phyloP scores from a whole-genome alignment of 2,888 invertebrate species.

The Melolontha melolontha region DNA sequence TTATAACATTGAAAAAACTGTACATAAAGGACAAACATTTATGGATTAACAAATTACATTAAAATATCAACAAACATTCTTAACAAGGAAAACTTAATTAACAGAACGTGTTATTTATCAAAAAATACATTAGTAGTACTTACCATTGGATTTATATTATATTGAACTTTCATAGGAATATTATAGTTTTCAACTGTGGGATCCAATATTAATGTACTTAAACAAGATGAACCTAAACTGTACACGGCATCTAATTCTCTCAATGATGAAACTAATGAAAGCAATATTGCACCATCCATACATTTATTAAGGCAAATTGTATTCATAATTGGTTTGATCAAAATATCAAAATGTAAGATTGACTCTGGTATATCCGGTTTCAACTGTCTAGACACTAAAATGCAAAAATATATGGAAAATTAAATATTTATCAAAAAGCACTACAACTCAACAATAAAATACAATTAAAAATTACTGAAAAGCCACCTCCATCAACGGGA shows the following conservation, averaged over 20 bases:
- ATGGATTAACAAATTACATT: too few species aligned
- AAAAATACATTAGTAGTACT: conserved; percentile 18
- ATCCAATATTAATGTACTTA: conserved; percentile 70
- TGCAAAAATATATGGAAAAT: conserved; percentile 2
- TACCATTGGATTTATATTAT: conserved; percentile 61
- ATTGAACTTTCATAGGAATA: conserved; percentile 49
- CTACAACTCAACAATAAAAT: too few species aligned
- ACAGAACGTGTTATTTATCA: too few species aligned
- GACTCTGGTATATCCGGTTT: conserved; percentile 26
- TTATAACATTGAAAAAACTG: too few species aligned
- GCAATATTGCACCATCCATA: conserved; percentile 58
- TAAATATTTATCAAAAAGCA: not conserved
- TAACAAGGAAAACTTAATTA: too few species aligned
- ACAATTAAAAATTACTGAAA: too few species aligned
- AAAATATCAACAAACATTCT: too few species aligned
- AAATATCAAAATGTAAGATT: conserved; percentile 28
- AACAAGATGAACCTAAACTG: conserved; percentile 70
- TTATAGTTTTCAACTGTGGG: conserved; percentile 68
- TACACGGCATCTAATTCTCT: conserved; percentile 74
- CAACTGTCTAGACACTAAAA: conserved; percentile 40
- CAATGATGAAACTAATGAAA: conserved; percentile 66
- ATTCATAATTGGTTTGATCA: conserved; percentile 35
- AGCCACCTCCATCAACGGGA: too few species aligned
- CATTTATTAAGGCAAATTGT: conserved; percentile 49
- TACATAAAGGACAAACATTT: too few species aligned